phyloP scores from a whole-genome alignment of 2,113 vertebrate genomes.

The Empidonax traillii region DNA sequence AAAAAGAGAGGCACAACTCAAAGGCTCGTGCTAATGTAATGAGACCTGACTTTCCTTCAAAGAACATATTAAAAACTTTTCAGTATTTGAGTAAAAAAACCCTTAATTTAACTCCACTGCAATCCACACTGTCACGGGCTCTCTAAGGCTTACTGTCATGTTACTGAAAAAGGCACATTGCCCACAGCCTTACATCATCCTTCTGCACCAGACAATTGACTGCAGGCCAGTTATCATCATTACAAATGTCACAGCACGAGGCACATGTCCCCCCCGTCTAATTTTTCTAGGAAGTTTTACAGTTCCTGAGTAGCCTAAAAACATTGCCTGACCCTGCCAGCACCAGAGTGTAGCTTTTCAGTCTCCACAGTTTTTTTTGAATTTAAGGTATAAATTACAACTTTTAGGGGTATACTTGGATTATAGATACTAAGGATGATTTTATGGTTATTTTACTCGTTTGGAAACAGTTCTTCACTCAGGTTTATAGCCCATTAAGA shows the following conservation, averaged over 20 bases:
- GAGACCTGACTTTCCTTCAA: constrained; percentile 22
- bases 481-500: constrained; percentile 11
- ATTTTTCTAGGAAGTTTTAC: background rate
- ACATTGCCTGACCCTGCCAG: background rate
- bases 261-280: background rate
- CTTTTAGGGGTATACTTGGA: background rate
- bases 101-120: constrained; percentile 26
- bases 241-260: background rate
- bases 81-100: background rate
- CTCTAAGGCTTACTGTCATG: background rate
- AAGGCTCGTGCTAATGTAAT: background rate
- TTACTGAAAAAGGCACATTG: constrained; percentile 1
- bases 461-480: constrained; percentile 17
- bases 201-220: background rate
- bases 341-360: background rate
- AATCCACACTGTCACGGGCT: background rate
- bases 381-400: background rate
- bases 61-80: background rate
- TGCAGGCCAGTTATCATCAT: background rate
- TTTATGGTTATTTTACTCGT: background rate
- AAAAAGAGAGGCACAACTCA: background rate
- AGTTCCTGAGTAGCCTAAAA: background rate
- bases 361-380: background rate
- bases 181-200: background rate
- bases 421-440: background rate